These are phyloP conservation scores for Ceratoteleas bidentatus DNA, from an alignment of 1,140 invertebrate genomes.

Conservation along the genomic window DNA sequence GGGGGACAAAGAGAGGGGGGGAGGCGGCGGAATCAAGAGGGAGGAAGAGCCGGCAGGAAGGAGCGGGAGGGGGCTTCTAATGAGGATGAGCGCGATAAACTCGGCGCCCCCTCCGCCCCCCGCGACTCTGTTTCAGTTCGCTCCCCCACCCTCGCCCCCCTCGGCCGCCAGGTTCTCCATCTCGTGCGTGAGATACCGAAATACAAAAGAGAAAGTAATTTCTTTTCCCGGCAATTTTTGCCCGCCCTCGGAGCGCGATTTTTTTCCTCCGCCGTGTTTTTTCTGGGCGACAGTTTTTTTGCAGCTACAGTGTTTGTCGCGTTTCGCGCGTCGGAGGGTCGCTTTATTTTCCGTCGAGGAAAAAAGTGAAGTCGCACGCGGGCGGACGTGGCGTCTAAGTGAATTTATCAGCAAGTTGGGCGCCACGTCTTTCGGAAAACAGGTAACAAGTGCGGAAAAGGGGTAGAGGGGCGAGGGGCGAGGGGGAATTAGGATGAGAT, in stretches of 20 bases:
- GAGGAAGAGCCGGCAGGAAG: no score
- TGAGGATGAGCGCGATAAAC: constrained; percentile 76
- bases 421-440: constrained; percentile 59
- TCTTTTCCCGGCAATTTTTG: constrained; percentile 69
- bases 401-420: constrained; percentile 64
- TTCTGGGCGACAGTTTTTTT: neutral
- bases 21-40: no score
- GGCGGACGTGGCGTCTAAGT: constrained; percentile 56
- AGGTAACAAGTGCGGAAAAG: constrained; percentile 54
- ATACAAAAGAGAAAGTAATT: constrained; percentile 72
- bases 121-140: constrained; percentile 61
- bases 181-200: constrained; percentile 67
- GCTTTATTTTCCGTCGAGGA: constrained; percentile 57
- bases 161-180: constrained; percentile 29
- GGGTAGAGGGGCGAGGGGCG: no score
- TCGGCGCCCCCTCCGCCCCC: constrained; percentile 32
- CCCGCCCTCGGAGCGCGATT: constrained; percentile 10
- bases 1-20: no score
- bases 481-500: no score
- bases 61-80: constrained; percentile 70
- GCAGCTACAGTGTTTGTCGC: constrained; percentile 48
- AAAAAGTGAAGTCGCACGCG: constrained; percentile 52
- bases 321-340: constrained; percentile 55
- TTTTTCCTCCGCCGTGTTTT: neutral
- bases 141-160: constrained; percentile 1